A percentile compares a stretch with the other conserved stretches of the same genome.
These are phyloP conservation scores for Mamestra configurata DNA, from an alignment of 1,140 invertebrate species.

Conservation along the genomic window DNA sequence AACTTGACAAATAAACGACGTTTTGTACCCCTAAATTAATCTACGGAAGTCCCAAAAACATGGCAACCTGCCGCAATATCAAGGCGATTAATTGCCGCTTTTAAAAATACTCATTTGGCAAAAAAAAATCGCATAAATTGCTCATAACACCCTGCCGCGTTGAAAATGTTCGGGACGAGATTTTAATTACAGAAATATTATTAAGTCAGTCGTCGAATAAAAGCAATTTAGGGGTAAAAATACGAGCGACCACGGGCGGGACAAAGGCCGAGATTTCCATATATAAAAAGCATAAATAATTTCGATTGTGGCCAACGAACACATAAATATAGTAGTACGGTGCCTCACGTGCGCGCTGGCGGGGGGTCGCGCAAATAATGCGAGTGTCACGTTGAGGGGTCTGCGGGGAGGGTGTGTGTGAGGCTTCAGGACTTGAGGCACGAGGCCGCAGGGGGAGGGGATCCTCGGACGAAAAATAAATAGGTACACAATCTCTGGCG, in stretches of 20 bases:
- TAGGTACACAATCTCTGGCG: conserved; percentile 76
- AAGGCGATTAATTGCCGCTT: conserved; percentile 65
- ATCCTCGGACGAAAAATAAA: conserved; percentile 72
- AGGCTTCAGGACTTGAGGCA: conserved; percentile 6
- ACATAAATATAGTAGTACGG: conserved; percentile 75
- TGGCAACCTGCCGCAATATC: conserved; percentile 48
- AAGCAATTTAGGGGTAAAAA: conserved; percentile 74
- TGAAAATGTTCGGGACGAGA: conserved; percentile 73
- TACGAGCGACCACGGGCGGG: conserved; percentile 60
- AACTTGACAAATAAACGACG: conserved; percentile 49
- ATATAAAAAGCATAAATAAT: conserved; percentile 79
- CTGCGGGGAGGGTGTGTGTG: conserved; percentile 8
- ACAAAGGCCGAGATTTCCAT: conserved; percentile 73
- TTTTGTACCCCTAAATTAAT: conserved; percentile 50
- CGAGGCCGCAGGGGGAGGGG: conserved; percentile 28
- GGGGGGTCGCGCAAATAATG: conserved; percentile 72
- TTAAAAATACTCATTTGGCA: conserved; percentile 55
- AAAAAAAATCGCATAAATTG: conserved; percentile 70
- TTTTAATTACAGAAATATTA: conserved; percentile 84
- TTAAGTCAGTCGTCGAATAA: conserved; percentile 77
- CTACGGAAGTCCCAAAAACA: conserved; percentile 49
- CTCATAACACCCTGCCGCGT: conserved; percentile 60
- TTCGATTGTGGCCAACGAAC: conserved; percentile 73
- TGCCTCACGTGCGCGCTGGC: conserved; percentile 69
- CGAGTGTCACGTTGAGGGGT: conserved; percentile 63